These are phyloP conservation scores for Apogon talboti DNA, from an alignment of 2,797 vertebrate species.

Conservation along the genomic window DNA sequence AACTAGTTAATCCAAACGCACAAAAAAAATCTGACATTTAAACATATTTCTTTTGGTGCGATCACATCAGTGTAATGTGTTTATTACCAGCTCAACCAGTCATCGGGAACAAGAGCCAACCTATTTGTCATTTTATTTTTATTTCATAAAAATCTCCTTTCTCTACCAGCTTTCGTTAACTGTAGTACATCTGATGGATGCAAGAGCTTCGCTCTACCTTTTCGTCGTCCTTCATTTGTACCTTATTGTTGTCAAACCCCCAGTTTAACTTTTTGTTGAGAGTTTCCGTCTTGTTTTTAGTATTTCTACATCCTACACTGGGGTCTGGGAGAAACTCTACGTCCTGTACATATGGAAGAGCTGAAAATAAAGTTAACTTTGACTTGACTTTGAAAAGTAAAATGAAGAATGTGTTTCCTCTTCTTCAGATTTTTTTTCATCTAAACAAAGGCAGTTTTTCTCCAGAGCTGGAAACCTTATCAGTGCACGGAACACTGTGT, in stretches of 20 bases:
- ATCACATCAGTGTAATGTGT: too few relatives aligned
- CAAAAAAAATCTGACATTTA: too few relatives aligned
- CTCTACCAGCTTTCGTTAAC: too few relatives aligned
- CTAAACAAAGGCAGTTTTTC: conserved; percentile 9
- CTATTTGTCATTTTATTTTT: too few relatives aligned
- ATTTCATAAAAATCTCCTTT: too few relatives aligned
- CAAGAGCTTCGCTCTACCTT: not conserved
- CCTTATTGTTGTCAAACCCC: not conserved
- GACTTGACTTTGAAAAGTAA: conserved; percentile 12
- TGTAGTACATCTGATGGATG: not conserved
- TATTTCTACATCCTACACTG: not conserved
- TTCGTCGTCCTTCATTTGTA: not conserved
- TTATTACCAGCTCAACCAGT: too few relatives aligned
- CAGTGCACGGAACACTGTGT: not conserved
- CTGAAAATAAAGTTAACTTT: not conserved
- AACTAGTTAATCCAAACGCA: too few relatives aligned
- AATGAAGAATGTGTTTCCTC: not conserved
- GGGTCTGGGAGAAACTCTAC: too few relatives aligned
- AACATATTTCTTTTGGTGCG: too few relatives aligned
- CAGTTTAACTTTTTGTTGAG: not conserved
- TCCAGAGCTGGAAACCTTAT: not conserved
- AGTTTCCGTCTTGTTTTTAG: not conserved
- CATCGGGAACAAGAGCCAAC: too few relatives aligned
- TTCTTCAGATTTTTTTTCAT: not conserved
- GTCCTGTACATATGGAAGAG: not conserved